Evolutionary conservation across 2,113 vertebrate genomes (phyloP), one percentile per base, ranked within the genome.

Genomic region (Casuarius casuarius): DNA sequence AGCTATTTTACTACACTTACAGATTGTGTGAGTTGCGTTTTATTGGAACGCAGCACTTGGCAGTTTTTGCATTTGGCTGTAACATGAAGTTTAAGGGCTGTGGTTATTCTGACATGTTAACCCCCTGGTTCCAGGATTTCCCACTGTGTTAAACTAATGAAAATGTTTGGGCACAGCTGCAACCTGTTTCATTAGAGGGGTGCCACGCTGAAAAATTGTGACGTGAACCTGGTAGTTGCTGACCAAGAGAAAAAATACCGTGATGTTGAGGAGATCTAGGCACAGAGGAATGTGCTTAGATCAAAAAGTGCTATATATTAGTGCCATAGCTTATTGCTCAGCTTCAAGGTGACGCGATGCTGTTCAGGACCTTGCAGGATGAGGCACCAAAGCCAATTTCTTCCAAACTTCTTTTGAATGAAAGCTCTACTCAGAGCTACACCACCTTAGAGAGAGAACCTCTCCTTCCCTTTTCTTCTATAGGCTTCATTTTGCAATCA

Each of bases 1-100:
- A 96, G 96, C 96, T 96, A 83, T 97, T 97, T 97, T 95, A 97
- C 94, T 96, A 92, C 92, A 33, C 91, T 91, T 80, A 87, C 89
- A 95, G 96, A 96, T 95, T 38, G 91, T 87, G 91, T 51, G 94
- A 95, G 81, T 91, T 88, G 89, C 5, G 0, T 94, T 97, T 97
- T 97, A 96, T 95, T 95, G 94, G 94, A 93, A 95, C 5, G 4
- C 21, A 54, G 87, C 67, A 54, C 94, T 97, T 96, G 94, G 95
- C 96, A 95, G 74, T 75, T 92, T 92, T 93, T 85, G 84, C 46
- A 0, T 83, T 94, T 96, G 96, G 87, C 97, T 95, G 74, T 65
- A 48, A 94, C 73, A 87, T 63, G 87, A 93, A 80, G 67, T 6
- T n/a, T 84, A 42, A 95, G 87, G 93, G 81, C 72, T 95, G 92